Conservation (phyloP, 2,888 invertebrate genomes). For the Eudasyphora cyanicolor region DNA sequence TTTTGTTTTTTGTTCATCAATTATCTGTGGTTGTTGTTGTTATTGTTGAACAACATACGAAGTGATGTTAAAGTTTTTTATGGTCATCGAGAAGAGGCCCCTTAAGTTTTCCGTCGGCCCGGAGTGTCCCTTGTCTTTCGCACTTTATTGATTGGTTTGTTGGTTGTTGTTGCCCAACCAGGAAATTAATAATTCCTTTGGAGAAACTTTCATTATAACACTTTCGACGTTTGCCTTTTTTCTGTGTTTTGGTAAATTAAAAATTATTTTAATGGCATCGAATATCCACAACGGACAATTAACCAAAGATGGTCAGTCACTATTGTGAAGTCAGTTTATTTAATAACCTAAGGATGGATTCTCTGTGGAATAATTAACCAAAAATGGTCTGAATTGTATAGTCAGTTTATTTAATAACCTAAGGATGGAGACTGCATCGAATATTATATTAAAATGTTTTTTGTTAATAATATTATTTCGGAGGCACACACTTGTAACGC, state of each 20-base stretch:
- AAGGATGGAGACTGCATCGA: no score
- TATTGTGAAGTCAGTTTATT: no score
- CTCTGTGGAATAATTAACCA: no score
- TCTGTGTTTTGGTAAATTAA: neutral
- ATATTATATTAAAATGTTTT: no score
- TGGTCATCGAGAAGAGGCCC: neutral
- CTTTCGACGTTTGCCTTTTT: conserved; percentile 3
- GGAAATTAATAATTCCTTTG: conserved; percentile 34
- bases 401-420: no score
- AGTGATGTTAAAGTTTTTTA: conserved; percentile 32
- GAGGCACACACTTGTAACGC: no score
- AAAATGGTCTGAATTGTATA: no score
- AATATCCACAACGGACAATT: neutral
- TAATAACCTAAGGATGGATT: no score
- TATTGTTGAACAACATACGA: neutral
- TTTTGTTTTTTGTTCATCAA: conserved; percentile 22
- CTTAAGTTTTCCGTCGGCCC: neutral
- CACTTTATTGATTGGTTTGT: conserved; percentile 36
- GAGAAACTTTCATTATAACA: conserved; percentile 33
- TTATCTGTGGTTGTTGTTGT: conserved; percentile 22
- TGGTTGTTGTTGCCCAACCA: conserved; percentile 29
- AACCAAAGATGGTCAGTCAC: no score
- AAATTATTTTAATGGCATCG: neutral
- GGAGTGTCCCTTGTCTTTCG: conserved; percentile 33
- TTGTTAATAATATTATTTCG: no score